phyloP scores from a whole-genome alignment of 2,888 invertebrate species.

The Sinelater perroti region DNA sequence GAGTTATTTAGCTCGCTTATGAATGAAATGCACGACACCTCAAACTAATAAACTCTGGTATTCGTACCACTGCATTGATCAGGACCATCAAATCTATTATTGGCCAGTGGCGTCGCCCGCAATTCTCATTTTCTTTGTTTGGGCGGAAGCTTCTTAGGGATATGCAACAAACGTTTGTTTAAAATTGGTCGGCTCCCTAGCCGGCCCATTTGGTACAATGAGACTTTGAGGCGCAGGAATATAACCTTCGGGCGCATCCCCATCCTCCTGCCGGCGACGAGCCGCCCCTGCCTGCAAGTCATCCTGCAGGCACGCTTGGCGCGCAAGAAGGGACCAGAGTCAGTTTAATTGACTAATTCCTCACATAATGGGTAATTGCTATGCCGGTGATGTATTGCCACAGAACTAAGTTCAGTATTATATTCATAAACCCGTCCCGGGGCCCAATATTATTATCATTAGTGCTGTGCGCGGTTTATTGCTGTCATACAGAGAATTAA shows the following conservation, averaged over 20 bases:
- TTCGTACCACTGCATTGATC: constrained; percentile 47
- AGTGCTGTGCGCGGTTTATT: constrained; percentile 6
- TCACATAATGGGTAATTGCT: constrained; percentile 61
- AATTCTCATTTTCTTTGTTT: too few species aligned
- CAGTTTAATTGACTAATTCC: constrained; percentile 61
- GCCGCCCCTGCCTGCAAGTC: constrained; percentile 50
- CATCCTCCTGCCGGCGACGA: constrained; percentile 36
- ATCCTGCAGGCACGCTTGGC: constrained; percentile 56
- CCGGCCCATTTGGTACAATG: too few species aligned
- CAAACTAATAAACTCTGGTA: constrained; percentile 51
- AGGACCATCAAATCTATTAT: constrained; percentile 42
- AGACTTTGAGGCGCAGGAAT: too few species aligned
- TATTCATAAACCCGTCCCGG: constrained; percentile 42
- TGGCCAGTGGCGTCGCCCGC: constrained; percentile 11
- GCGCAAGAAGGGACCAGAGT: constrained; percentile 54
- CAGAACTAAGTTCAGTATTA: constrained; percentile 52
- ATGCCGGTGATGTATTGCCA: constrained; percentile 58
- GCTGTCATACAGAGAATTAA: constrained; percentile 4
- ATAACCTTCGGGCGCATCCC: too few species aligned
- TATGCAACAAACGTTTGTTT: too few species aligned
- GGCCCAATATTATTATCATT: constrained; percentile 14
- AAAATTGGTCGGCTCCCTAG: too few species aligned
- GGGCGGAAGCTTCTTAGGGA: too few species aligned
- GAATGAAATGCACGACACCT: constrained; percentile 36
- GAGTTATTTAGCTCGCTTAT: constrained; percentile 28